Evolutionary conservation across 2,113 vertebrate genomes (phyloP).

Genomic region (Aepyceros melampus): DNA sequence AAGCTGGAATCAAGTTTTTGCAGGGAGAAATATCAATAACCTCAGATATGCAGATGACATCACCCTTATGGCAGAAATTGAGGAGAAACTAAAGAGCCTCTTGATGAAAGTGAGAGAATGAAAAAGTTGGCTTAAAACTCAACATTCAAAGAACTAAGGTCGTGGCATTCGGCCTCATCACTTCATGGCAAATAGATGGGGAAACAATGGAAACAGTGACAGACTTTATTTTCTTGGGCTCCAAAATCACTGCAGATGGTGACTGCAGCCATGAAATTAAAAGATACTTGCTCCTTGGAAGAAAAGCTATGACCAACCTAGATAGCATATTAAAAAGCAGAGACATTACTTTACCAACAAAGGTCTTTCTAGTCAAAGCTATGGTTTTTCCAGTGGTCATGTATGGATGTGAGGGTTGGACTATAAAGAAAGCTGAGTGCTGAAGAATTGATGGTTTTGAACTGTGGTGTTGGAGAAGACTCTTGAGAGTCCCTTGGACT

Average conservation of each 20-base stretch:
- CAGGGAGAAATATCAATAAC: not conserved
- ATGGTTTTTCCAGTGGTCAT: not conserved
- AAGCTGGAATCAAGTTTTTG: not conserved
- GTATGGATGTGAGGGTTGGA: not conserved
- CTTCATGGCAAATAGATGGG: not conserved
- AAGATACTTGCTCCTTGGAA: not conserved
- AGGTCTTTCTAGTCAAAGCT: not conserved
- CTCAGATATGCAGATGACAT: not conserved
- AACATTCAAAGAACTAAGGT: not conserved
- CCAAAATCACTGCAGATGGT: not conserved
- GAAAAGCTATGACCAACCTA: not conserved
- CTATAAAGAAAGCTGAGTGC: rapidly evolving
- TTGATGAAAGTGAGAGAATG: not conserved
- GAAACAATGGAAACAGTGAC: not conserved
- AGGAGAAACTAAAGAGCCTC: not conserved
- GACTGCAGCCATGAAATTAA: not conserved
- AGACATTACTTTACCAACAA: not conserved
- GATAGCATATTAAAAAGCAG: not conserved
- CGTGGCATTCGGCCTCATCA: not conserved
- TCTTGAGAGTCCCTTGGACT: not conserved
- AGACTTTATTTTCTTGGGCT: not conserved
- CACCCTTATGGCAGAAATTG: not conserved
- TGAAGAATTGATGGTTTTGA: not conserved
- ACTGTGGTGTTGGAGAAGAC: not conserved
- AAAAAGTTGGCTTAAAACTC: not conserved